These are phyloP conservation scores for Tridacna gigas DNA, from an alignment of 2,888 invertebrate genomes.

Conservation along the genomic window DNA sequence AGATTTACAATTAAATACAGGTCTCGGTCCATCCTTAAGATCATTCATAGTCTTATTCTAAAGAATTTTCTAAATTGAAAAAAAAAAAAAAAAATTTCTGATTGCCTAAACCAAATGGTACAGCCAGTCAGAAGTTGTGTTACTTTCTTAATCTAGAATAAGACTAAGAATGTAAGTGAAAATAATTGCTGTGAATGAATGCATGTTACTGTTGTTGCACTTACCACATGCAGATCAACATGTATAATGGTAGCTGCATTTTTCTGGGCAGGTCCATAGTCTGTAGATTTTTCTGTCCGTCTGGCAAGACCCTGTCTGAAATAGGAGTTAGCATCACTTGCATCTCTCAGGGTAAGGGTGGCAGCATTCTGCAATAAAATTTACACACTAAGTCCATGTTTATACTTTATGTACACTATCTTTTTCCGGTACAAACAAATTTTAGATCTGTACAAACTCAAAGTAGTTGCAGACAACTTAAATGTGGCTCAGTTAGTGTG, in stretches of 20 bases:
- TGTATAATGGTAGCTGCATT: constrained; percentile 77
- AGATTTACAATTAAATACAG: too few relatives aligned
- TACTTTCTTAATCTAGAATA: too few relatives aligned
- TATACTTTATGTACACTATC: neutral
- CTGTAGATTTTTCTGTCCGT: constrained; percentile 75
- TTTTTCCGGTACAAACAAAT: neutral
- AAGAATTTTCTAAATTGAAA: too few relatives aligned
- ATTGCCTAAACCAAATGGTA: too few relatives aligned
- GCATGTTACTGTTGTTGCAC: constrained; percentile 27
- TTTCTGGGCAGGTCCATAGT: constrained; percentile 79
- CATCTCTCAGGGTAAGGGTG: constrained; percentile 66
- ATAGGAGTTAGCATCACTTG: constrained; percentile 71
- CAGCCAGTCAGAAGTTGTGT: too few relatives aligned
- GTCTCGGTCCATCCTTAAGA: too few relatives aligned
- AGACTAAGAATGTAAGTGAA: too few relatives aligned
- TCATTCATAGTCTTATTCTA: too few relatives aligned
- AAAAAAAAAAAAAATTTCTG: too few relatives aligned
- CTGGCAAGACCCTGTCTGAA: constrained; percentile 79
- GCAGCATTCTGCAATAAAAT: constrained; percentile 69
- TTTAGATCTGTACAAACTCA: neutral
- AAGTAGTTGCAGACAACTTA: neutral
- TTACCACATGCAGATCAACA: constrained; percentile 79
- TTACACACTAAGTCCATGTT: neutral
- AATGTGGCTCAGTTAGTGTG: too few relatives aligned
- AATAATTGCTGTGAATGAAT: too few relatives aligned